Percentiles rank a stretch among this genome's conserved stretches.
These are phyloP conservation scores for Pammene fasciana DNA, from an alignment of 2,888 invertebrate species.

Conservation along the genomic window DNA sequence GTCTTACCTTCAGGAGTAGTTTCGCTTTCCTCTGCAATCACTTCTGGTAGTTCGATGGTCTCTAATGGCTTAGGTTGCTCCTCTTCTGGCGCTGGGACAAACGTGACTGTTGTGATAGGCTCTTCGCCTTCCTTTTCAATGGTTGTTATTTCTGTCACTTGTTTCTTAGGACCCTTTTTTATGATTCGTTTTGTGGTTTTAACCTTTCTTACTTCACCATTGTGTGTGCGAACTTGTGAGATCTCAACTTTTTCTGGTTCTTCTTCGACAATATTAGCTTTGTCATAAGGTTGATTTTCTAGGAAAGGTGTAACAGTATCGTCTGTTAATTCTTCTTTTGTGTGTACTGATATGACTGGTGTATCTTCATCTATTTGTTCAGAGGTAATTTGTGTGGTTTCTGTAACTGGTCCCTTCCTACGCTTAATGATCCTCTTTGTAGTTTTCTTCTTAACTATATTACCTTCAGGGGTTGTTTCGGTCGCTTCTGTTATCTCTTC, in stretches of 20 bases:
- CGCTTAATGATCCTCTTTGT: not conserved
- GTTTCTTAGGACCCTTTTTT: conserved; percentile 38
- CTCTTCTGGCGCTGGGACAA: not conserved
- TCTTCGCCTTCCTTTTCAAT: conserved; percentile 52
- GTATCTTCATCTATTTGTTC: not conserved
- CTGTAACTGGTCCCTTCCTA: conserved; percentile 2
- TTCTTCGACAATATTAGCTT: not conserved
- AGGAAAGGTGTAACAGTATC: not conserved
- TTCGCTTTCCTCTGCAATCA: conserved; percentile 1
- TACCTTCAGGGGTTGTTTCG: conserved; percentile 8
- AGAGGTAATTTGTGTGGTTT: conserved; percentile 12
- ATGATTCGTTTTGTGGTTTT: conserved; percentile 48
- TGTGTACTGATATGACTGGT: conserved; percentile 7
- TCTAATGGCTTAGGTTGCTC: conserved; percentile 54
- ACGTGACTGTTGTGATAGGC: not conserved
- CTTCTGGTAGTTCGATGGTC: conserved; percentile 52
- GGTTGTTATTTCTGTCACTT: conserved; percentile 64
- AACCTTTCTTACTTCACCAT: conserved; percentile 46
- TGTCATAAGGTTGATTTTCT: not conserved
- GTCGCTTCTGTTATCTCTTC: conserved; percentile 43
- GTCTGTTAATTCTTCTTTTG: not conserved
- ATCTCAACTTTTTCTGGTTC: conserved; percentile 1
- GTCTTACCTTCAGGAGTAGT: conserved; percentile 13
- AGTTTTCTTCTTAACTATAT: not conserved
- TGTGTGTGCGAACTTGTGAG: conserved; percentile 47